Evolutionary conservation across 2,888 invertebrate species (phyloP), one percentile per base, ranked within the genome.

Genomic region (Acleris laterana): DNA sequence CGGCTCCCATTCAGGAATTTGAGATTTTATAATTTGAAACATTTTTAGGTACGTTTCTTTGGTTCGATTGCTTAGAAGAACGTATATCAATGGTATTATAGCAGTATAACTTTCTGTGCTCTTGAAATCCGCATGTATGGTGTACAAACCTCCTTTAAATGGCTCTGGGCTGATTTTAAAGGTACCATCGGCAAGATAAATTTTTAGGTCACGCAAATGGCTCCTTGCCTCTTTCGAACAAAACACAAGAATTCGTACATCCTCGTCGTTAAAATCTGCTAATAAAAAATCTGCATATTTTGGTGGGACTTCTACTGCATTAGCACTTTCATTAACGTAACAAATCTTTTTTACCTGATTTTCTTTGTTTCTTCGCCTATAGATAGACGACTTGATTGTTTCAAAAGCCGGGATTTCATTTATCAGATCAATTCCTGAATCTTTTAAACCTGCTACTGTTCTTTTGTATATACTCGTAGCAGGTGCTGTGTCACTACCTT

Each of bases 1-100:
- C 50, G 63, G 63, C 57, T 63, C 49, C 63, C 63, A 63, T 51
- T 63, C 44, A 38, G 57, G 51, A 57, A 57, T 50, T 49, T 28
- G 25, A 28, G 25, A 28, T 28, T 28, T 25, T 25, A 25, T 25
- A 25, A 25, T 25, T 25, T 25, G 49, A 52, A 63, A 63, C 48
- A 63, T 52, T 58, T 63, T 51, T 11, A 58, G 44, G 50, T 57
- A 63, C 46, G 58, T 46, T 46, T 58, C 58, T 25, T 46, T 58
- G 19, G 22, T 46, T 58, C 25, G 44, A 58, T 58, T 22, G 25
- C 46, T 20, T 20, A 58, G 25, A 46, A 58, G 48, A 17, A 46
- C 58, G 48, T 58, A 58, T 58, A 48, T 58, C 25, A 58, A 58
- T 46, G 46, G 44, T 46, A 46, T 46, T 58, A 58, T 46, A 42